Base-by-base conservation (phyloP, 2,888 invertebrate species). In the Leptinotarsa rubiginosa region DNA sequence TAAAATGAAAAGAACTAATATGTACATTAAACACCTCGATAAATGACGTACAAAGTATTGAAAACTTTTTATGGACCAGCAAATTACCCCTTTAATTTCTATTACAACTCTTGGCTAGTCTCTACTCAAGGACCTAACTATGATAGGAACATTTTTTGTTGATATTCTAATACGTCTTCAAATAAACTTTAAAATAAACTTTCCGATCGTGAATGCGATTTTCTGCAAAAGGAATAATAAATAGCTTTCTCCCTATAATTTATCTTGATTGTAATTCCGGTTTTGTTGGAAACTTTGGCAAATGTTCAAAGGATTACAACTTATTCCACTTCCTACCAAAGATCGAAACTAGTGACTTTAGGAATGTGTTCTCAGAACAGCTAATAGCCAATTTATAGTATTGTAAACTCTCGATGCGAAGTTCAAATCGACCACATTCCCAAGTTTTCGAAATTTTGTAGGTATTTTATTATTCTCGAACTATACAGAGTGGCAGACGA, bases 211-310 rank as follows among this genome's bases (percentile, higher is more conserved):
- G 52, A 52, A 18, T 52, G 18, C 5, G n/a, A 52, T 18, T 52
- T 52, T 52, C 52, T 16, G 1, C 16, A 52, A 18, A 52, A 16
- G 7, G 18, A 52, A 52, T 52, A n/a, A 52, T 52, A 52, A 52
- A 52, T 16, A 52, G 16, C 4, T 52, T 16, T 52, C 50, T 16
- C 18, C 18, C 7, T 16, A 52, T 52, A 52, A 18, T 18, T 52
- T 56, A 20, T 18, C 3, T 10, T 13, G 12, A 12, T 20, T 56
- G 56, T 20, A 18, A 56, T 18, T 56, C 18, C 20, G n/a, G 20
- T 20, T 56, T 15, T 56, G 56, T 56, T 56, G 56, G 20, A 20
- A 56, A 56, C 56, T 56, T 56, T 20, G 20, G 56, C 20, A 20
- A 56, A 20, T 20, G 56, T 56, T 56, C 22, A 56, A 12, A 13